Base-by-base conservation (phyloP, 2,888 invertebrate genomes). In the Disparrhopalites patrizii region DNA sequence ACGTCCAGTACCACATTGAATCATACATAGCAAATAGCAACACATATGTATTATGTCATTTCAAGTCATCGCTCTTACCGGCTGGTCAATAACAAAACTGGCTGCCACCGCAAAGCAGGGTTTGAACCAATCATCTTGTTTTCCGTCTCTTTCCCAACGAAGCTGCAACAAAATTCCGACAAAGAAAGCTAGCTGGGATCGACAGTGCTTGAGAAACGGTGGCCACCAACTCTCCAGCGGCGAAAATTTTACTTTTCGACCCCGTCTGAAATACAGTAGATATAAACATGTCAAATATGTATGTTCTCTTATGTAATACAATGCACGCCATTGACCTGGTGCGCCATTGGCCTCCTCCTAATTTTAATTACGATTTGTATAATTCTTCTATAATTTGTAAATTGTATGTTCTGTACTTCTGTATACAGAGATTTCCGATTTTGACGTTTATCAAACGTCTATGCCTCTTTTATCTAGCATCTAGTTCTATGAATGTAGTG, bases 221-320 rank as follows among this genome's bases (percentile, higher is more conserved):
- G 36, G 38, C 61, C 61, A 61, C 61, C 61, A 61, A 47, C 61
- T 47, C 51, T 61, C 61, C 31, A 61, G 23, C 4, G 47, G 50
- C 8, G 61, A 61, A 18, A 28, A 43, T 27, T 61, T 61, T 13
- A 61, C 61, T 23, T 43, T 5, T 8, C 40, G 51, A 2, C 33
- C 61, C 33, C 30, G 47, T 25, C 61, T 61, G 47, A 15, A 47
- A 61, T 23, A n/a, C 36, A 36, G 8, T 36, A 13, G 36, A 36
- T 36, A n/a, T n/a, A n/a, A n/a, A n/a, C n/a, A n/a, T n/a, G n/a
- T n/a, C n/a, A n/a, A n/a, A n/a, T n/a, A n/a, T n/a, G n/a, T n/a
- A n/a, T n/a, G n/a, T n/a, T n/a, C n/a, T n/a, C n/a, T n/a, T n/a
- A n/a, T n/a, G n/a, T n/a, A n/a, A n/a, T n/a, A n/a, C n/a, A n/a